Percentiles rank a stretch among this genome's conserved stretches.
These are phyloP conservation scores for Promerops cafer DNA, from an alignment of 2,113 vertebrate species.

Conservation along the genomic window DNA sequence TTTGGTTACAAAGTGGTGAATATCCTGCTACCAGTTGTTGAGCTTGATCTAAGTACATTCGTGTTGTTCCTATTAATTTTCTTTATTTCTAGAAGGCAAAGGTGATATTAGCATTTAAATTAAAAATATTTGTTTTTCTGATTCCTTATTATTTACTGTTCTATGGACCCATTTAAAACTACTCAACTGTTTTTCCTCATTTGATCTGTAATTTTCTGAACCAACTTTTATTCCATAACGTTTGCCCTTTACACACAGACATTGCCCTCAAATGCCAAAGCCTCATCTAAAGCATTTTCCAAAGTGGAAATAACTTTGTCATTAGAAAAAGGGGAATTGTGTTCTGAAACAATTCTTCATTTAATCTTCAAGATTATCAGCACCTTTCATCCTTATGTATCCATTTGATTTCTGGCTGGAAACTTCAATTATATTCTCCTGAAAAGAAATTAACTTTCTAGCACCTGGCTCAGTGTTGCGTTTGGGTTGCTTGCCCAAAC, in stretches of 20 bases:
- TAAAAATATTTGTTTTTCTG: background rate
- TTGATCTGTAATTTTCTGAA: constrained; percentile 28
- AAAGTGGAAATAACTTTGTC: constrained; percentile 42
- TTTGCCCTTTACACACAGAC: constrained; percentile 1
- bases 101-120: constrained; percentile 38
- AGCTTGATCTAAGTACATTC: background rate
- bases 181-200: background rate
- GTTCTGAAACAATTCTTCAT: constrained; percentile 34
- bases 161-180: background rate
- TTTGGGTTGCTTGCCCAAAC: background rate
- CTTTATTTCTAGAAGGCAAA: constrained; percentile 9
- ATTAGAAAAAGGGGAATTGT: constrained; percentile 32
- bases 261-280: constrained; percentile 15
- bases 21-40: background rate
- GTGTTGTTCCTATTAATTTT: background rate
- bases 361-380: constrained; percentile 35
- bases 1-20: background rate
- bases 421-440: background rate
- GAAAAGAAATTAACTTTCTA: background rate
- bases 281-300: constrained; percentile 42
- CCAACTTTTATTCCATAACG: background rate
- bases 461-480: background rate
- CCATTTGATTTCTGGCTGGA: background rate
- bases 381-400: background rate
- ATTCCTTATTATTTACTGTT: constrained; percentile 13